Evolutionary conservation across 2,888 invertebrate species (phyloP).

Genomic region (Oxycera nigricornis): DNA sequence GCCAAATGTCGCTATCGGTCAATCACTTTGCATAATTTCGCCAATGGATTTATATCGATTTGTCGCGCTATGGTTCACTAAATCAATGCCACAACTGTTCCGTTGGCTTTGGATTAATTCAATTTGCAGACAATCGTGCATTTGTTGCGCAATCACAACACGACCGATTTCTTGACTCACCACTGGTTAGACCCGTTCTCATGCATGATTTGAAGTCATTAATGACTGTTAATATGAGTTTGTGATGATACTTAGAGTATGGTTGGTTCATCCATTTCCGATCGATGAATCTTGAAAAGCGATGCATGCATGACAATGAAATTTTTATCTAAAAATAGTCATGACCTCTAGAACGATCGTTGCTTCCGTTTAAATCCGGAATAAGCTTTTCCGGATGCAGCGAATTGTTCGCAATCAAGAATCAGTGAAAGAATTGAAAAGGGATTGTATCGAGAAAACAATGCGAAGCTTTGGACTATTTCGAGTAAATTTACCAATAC

Average conservation of each 20-base stretch:
- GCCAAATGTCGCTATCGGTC: not conserved
- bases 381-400: no score
- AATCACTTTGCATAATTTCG: not conserved
- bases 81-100: not conserved
- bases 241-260: no score
- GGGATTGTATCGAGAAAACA: no score
- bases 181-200: not conserved
- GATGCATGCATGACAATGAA: not conserved
- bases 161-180: not conserved
- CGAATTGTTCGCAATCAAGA: not conserved
- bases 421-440: no score
- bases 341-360: not conserved
- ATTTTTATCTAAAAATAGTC: not conserved
- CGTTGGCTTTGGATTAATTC: not conserved
- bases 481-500: no score
- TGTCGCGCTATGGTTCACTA: not conserved
- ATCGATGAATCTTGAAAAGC: not conserved
- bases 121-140: no score
- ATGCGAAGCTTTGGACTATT: no score
- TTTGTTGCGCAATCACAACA: not conserved
- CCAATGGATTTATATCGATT: not conserved
- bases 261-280: not conserved
- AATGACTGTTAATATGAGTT: not conserved
- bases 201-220: not conserved
- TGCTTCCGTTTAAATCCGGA: not conserved